Evolutionary conservation across 2,113 vertebrate species (phyloP).

Genomic region (Globicephala melas): DNA sequence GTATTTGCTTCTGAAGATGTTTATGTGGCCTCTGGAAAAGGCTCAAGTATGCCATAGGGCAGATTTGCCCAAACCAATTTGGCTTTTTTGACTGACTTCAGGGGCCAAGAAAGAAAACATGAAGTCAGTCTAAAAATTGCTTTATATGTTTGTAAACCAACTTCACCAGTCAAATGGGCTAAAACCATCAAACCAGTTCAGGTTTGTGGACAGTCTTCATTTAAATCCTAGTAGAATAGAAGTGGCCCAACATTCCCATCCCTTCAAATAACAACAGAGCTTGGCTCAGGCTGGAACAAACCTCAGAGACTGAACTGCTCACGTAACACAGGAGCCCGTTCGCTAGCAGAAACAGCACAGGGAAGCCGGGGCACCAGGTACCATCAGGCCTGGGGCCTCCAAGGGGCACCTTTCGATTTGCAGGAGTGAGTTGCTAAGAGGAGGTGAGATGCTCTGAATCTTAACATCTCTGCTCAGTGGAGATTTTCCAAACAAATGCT

Average conservation of each 20-base stretch:
- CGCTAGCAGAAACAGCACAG: not conserved
- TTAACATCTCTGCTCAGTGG: not conserved
- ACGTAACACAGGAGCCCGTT: not conserved
- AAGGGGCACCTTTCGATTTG: not conserved
- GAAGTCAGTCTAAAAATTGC: slow-evolving; percentile 1
- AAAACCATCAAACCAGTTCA: not conserved
- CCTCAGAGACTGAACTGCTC: not conserved
- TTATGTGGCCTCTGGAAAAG: not conserved
- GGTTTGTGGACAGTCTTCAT: not conserved
- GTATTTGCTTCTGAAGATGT: not conserved
- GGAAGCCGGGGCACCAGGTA: not conserved
- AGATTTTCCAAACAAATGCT: slow-evolving; percentile 38
- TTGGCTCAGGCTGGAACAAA: not conserved
- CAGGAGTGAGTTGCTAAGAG: not conserved
- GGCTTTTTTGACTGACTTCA: not conserved
- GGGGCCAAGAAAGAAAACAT: slow-evolving; percentile 34
- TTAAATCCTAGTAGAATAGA: not conserved
- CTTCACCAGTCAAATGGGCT: not conserved
- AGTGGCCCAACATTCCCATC: not conserved
- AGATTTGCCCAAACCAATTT: not conserved
- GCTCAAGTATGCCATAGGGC: not conserved
- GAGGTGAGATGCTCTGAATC: not conserved
- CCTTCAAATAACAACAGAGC: not conserved
- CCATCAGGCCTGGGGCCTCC: not conserved
- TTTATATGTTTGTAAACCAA: slow-evolving; percentile 4